Conservation (phyloP, 2,113 vertebrate species). For the Alligator sinensis region DNA sequence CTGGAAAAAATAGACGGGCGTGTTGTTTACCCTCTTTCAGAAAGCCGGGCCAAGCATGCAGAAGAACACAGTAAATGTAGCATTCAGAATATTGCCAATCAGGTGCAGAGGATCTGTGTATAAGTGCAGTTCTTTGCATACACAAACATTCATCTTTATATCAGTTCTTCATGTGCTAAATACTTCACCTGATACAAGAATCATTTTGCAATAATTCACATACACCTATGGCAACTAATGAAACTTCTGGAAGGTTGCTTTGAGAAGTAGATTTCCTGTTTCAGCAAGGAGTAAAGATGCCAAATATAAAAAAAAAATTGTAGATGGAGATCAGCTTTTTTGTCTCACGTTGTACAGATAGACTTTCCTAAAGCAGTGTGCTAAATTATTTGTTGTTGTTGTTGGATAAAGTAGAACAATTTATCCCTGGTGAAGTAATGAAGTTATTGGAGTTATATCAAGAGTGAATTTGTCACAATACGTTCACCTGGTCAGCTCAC, state of each 20-base stretch:
- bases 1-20: neutral
- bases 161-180: conserved; percentile 30
- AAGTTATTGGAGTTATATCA: conserved; percentile 61
- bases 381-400: conserved; percentile 74
- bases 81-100: neutral
- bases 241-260: conserved; percentile 53
- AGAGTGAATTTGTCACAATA: conserved; percentile 62
- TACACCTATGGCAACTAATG: conserved; percentile 45
- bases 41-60: neutral
- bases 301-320: too few species aligned
- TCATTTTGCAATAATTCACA: conserved; percentile 53
- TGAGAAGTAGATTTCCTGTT: conserved; percentile 61
- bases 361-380: conserved; percentile 72
- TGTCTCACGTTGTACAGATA: conserved; percentile 74
- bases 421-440: conserved; percentile 45
- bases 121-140: neutral
- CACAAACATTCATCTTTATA: conserved; percentile 15
- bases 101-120: conserved; percentile 19
- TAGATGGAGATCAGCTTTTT: conserved; percentile 69
- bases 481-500: conserved; percentile 50
- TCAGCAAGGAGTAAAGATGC: conserved; percentile 62
- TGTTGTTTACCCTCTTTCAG: neutral
- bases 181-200: conserved; percentile 38
- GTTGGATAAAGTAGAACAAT: conserved; percentile 43
- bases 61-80: neutral